Conservation (phyloP, 2,113 vertebrate genomes). For the Varanus komodoensis region DNA sequence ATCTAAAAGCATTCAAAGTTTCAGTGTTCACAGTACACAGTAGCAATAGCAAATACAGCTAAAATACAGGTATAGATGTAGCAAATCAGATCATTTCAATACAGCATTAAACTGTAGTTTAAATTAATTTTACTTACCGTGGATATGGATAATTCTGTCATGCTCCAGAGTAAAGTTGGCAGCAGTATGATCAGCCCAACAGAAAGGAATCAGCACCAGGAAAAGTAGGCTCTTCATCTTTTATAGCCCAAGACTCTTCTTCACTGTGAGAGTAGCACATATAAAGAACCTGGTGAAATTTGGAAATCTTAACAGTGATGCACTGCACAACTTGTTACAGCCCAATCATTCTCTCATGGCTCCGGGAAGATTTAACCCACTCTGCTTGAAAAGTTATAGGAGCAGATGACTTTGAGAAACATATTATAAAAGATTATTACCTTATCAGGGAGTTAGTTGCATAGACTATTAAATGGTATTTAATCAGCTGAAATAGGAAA, state of each 20-base stretch:
- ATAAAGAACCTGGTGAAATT: constrained; percentile 69
- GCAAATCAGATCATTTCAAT: constrained; percentile 45
- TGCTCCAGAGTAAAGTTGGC: constrained; percentile 79
- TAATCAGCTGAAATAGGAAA: constrained; percentile 48
- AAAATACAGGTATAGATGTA: constrained; percentile 44
- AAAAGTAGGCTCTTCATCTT: constrained; percentile 89
- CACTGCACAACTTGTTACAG: constrained; percentile 73
- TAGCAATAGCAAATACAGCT: constrained; percentile 43
- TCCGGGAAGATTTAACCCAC: constrained; percentile 65
- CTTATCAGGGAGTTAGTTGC: constrained; percentile 49
- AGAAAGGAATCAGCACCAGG: constrained; percentile 87
- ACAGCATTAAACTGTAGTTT: constrained; percentile 30
- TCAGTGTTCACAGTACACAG: constrained; percentile 11
- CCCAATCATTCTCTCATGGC: constrained; percentile 57
- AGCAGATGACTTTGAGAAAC: constrained; percentile 44
- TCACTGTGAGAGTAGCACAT: constrained; percentile 81
- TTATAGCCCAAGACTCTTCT: constrained; percentile 76
- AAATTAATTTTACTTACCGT: constrained; percentile 84
- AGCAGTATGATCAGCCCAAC: constrained; percentile 85
- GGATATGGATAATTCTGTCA: constrained; percentile 89
- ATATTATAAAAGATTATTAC: constrained; percentile 35
- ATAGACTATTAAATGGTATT: constrained; percentile 12
- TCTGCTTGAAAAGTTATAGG: constrained; percentile 71
- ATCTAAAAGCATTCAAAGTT: constrained; percentile 47
- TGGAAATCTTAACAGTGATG: constrained; percentile 65